Evolutionary conservation across 1,140 invertebrate genomes (phyloP), one percentile per base, ranked within the genome.

Genomic region (Portunus trituberculatus): DNA sequence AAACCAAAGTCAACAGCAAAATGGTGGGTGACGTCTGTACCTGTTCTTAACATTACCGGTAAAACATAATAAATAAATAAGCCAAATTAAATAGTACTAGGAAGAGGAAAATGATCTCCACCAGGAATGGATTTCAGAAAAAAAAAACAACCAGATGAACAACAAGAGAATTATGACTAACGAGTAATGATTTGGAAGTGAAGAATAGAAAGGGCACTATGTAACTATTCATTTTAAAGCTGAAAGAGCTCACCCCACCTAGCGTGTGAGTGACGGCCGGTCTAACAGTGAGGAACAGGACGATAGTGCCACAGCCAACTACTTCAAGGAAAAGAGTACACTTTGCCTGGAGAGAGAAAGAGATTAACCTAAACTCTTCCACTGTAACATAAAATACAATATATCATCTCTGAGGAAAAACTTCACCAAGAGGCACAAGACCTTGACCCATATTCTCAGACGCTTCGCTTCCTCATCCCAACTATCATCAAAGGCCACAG

Each of bases 61-160:
- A 94, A 84, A 84, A 76, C 67, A 88, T 52, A 95, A 95, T 95
- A 95, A 95, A 95, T 95, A 95, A 95, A 67, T 95, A 92, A 95
- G 84, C 83, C 94, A 92, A 95, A 93, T 92, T 95, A 92, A 95
- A 95, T 95, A 95, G 52, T 59, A 59, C 12, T 59, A 59, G 2
- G 12, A 59, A 12, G 67, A 92, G 31, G 88, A 59, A 39, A 89
- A 39, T 92, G 16, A 52, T 95, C 94, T 92, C 91, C 94, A 95
- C 90, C 94, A 95, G 94, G 94, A 95, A 95, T 92, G 94, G 94
- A 95, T 39, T 92, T 92, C 45, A 86, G 46, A 82, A 45, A 82
- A 82, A 45, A 14, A 28, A 67, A 82, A 82, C n/a, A 14, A 31
- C 28, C 90, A 48, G 84, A 95, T 82, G 32, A 83, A 86, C 52